These are phyloP conservation scores for Orientallactaga sibirica DNA, from an alignment of 2,797 vertebrate species.

Conservation along the genomic window DNA sequence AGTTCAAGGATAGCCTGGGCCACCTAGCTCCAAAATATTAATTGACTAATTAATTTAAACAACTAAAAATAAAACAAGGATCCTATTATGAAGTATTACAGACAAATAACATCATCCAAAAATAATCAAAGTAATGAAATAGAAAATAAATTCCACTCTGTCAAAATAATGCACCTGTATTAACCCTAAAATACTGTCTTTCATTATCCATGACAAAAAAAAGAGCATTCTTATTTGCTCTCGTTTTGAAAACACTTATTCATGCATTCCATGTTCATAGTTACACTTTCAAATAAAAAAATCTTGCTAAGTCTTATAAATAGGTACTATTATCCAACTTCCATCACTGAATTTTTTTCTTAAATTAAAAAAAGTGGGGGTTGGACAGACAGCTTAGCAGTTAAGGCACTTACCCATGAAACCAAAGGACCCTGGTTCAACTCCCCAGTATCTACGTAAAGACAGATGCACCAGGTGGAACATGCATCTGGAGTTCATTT, in stretches of 20 bases:
- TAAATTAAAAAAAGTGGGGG: neutral
- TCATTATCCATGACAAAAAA: slow-evolving; percentile 38
- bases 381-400: neutral
- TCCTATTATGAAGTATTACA: neutral
- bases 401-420: no score
- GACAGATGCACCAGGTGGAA: no score
- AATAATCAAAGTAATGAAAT: slow-evolving; percentile 47
- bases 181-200: slow-evolving; percentile 47
- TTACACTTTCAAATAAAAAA: slow-evolving; percentile 57
- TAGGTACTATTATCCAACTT: slow-evolving; percentile 12
- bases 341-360: slow-evolving; percentile 19
- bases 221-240: slow-evolving; percentile 52
- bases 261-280: slow-evolving; percentile 30
- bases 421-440: no score
- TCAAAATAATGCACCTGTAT: slow-evolving; percentile 41
- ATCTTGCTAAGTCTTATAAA: slow-evolving; percentile 35
- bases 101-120: slow-evolving; percentile 16
- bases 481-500: no score
- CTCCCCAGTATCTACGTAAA: no score
- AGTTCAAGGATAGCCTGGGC: neutral
- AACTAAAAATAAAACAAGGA: neutral
- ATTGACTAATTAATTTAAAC: neutral
- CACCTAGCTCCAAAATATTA: neutral
- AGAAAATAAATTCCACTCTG: slow-evolving; percentile 19
- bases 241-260: slow-evolving; percentile 64